Evolutionary conservation across 2,888 invertebrate genomes (phyloP).

Genomic region (Callyntrura sp.): DNA sequence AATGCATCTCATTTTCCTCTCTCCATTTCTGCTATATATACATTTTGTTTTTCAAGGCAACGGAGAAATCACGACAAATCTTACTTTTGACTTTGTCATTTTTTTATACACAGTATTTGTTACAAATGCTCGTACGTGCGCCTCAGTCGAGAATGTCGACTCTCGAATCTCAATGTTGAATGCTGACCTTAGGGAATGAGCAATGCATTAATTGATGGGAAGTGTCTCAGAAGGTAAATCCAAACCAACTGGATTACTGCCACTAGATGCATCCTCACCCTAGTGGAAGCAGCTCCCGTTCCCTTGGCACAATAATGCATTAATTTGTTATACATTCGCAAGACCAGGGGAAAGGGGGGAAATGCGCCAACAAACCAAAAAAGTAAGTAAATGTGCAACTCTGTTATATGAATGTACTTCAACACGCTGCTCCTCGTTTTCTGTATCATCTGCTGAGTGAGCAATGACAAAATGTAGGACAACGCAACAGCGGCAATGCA

Average conservation of each 20-base stretch:
- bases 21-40: background rate
- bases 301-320: slow-evolving; percentile 42
- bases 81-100: background rate
- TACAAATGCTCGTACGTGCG: too few relatives aligned
- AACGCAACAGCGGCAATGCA: slow-evolving; percentile 29
- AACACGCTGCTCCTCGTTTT: background rate
- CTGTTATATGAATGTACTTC: background rate
- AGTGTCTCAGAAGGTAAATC: too few relatives aligned
- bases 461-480: slow-evolving; percentile 29
- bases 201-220: too few relatives aligned
- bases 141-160: too few relatives aligned
- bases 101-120: too few relatives aligned
- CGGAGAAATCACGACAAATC: background rate
- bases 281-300: background rate
- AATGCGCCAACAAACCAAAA: too few relatives aligned
- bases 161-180: background rate
- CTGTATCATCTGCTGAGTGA: background rate
- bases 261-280: background rate
- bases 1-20: background rate
- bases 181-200: background rate
- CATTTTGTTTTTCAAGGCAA: background rate
- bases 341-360: too few relatives aligned
- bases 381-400: too few relatives aligned
- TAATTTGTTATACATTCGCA: slow-evolving; percentile 5
- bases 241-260: background rate